Percentiles rank a stretch among this genome's conserved stretches.
Conservation (phyloP, 2,888 invertebrate species). For the Drosophila setosimentum region DNA sequence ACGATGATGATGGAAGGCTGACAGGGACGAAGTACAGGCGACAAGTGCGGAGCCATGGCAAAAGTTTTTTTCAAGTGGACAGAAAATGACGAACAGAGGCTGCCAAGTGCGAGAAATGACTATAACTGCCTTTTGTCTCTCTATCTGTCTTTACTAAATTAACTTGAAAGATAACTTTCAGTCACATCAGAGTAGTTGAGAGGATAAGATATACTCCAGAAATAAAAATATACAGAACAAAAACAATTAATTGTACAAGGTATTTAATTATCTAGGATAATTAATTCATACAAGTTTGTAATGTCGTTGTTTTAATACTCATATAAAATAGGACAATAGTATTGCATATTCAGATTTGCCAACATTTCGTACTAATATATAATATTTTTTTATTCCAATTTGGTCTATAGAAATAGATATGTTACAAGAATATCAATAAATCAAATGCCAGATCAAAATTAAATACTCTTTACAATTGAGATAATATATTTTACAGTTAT, state of each 20-base stretch:
- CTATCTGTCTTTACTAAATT: conserved; percentile 35
- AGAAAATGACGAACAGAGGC: conserved; percentile 38
- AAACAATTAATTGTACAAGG: not conserved
- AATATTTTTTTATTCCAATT: not conserved
- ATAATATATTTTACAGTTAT: not conserved
- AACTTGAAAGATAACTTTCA: conserved; percentile 36
- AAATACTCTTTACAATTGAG: not conserved
- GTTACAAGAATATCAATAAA: not conserved
- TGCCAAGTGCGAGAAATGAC: conserved; percentile 54
- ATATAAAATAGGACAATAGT: not conserved
- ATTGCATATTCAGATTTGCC: not conserved
- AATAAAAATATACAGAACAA: too few species aligned
- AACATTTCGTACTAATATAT: not conserved
- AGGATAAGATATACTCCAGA: not conserved
- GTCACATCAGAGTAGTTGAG: not conserved
- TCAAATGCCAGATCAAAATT: not conserved
- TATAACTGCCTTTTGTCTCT: conserved; percentile 18
- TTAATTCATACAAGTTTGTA: not conserved
- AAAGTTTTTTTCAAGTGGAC: conserved; percentile 49
- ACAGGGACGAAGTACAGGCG: conserved; percentile 7
- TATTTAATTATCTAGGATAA: not conserved
- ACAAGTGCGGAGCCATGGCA: conserved; percentile 17
- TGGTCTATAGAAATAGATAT: not conserved
- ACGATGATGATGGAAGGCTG: conserved; percentile 55
- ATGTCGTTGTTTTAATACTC: not conserved